Percentiles rank a stretch among this genome's conserved stretches.
Evolutionary conservation across 2,888 invertebrate genomes (phyloP).

Genomic region (Sarcophaga carnaria): DNA sequence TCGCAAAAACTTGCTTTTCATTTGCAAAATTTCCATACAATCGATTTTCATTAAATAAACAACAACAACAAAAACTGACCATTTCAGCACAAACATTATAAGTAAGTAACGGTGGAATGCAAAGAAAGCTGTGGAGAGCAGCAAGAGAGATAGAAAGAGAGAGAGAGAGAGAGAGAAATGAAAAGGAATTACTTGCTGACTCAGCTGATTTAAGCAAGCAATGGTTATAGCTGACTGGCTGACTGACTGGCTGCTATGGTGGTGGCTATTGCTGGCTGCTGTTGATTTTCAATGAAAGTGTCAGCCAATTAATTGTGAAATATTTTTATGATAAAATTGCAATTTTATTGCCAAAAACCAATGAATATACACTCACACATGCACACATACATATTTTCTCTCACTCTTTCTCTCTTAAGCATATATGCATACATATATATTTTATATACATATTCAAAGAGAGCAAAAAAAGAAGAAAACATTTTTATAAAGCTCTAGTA

Average conservation of each 20-base stretch:
- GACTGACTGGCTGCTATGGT: neutral
- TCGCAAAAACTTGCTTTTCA: neutral
- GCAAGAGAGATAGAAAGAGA: neutral
- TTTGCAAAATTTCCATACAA: slow-evolving; percentile 26
- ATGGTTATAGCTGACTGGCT: neutral
- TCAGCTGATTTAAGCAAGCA: slow-evolving; percentile 3
- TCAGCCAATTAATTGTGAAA: slow-evolving; percentile 64
- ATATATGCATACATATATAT: too few species aligned
- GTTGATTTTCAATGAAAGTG: slow-evolving; percentile 40
- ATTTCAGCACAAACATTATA: neutral
- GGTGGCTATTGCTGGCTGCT: neutral
- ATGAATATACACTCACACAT: slow-evolving; percentile 4
- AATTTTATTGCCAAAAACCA: slow-evolving; percentile 58
- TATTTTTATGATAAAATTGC: slow-evolving; percentile 64
- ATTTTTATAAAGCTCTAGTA: neutral
- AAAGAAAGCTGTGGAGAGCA: neutral
- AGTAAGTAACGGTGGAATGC: neutral
- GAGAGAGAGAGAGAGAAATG: neutral
- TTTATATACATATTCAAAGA: too few species aligned
- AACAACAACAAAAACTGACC: slow-evolving; percentile 18
- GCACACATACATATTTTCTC: neutral
- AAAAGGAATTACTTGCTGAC: slow-evolving; percentile 40
- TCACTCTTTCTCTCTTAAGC: neutral
- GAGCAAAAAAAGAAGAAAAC: neutral
- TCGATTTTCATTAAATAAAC: slow-evolving; percentile 28